A percentile compares a stretch with the other conserved stretches of the same genome.
phyloP scores from a whole-genome alignment of 2,797 vertebrate genomes.

The Mallotus villosus region DNA sequence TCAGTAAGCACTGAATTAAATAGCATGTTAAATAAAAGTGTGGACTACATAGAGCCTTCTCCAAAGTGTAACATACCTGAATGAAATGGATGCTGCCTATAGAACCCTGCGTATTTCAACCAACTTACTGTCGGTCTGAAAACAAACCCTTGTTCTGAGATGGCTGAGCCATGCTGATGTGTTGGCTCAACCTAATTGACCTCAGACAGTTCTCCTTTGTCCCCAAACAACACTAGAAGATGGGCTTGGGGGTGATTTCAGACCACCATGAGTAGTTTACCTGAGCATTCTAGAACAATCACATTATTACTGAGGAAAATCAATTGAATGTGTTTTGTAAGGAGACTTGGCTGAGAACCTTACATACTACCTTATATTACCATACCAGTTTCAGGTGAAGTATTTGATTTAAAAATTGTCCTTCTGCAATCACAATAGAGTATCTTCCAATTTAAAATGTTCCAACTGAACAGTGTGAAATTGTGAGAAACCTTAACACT shows the following conservation, averaged over 20 bases:
- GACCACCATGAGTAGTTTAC: neutral
- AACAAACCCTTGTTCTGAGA: neutral
- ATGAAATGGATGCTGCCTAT: conserved; percentile 32
- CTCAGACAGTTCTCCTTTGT: neutral
- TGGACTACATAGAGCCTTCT: neutral
- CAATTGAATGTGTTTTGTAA: neutral
- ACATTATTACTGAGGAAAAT: conserved; percentile 2
- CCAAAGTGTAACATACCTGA: conserved; percentile 27
- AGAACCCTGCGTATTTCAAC: conserved; percentile 14
- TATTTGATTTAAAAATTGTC: neutral
- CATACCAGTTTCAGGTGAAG: neutral
- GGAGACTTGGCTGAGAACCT: too few species aligned
- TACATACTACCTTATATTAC: too few species aligned
- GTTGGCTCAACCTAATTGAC: neutral
- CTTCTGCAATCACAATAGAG: too few species aligned
- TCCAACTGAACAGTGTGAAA: neutral
- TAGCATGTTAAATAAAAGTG: neutral
- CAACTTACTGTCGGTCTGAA: conserved; percentile 28
- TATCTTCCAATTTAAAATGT: neutral
- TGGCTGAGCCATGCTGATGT: neutral
- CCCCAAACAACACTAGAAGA: neutral
- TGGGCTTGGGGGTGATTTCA: neutral
- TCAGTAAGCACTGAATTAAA: neutral
- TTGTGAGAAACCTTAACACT: neutral
- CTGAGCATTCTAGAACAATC: conserved; percentile 9